Base-by-base conservation (phyloP, 2,797 vertebrate genomes). In the Phoebastria nigripes region DNA sequence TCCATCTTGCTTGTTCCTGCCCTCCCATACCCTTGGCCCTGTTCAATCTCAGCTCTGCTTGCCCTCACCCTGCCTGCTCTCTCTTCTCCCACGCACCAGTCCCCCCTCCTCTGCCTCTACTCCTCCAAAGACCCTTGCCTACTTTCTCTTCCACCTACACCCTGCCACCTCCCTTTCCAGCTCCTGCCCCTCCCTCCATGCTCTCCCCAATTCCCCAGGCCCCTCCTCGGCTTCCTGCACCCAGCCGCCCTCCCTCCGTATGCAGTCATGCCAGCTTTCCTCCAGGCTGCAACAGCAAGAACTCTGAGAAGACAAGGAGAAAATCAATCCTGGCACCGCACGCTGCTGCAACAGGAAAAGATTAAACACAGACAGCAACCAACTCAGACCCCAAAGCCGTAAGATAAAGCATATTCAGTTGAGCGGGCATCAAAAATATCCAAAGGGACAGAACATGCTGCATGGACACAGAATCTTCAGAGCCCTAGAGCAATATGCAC, bases 261-360 rank as follows among this genome's bases (percentile, higher is more conserved):
- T 1, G 47, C 39, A 46, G 39, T 25, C 46, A 39, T 29, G 73
- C 61, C 93, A 90, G 20, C 39, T 85, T 89, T 67, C 62, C 81
- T 88, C 65, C 42, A 63, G 62, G 87, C 66, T 79, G 62, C 76
- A 74, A 31, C 3, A 5, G 70, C 89, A 88, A 5, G 2, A 82
- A 37, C 55, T 56, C 22, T 28, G n/a, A 69, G 82, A 82, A 84
- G 37, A 63, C 41, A 83, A 49, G 69, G 65, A 24, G 49, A 80
- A 84, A 89, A 95, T 82, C 62, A 52, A 55, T 49, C 37, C 78
- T 87, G 70, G 82, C 70, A 76, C 47, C 13, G 24, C 49, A 47
- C 11, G 2, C 33, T 29, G n/a, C 54, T 54, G 41, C 62, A 76
- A 39, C 0, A 6, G 41, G 58, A 76, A 70, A 73, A 63, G 41